Evolutionary conservation across 2,113 vertebrate species (phyloP).

Genomic region (Entelurus aequoreus): DNA sequence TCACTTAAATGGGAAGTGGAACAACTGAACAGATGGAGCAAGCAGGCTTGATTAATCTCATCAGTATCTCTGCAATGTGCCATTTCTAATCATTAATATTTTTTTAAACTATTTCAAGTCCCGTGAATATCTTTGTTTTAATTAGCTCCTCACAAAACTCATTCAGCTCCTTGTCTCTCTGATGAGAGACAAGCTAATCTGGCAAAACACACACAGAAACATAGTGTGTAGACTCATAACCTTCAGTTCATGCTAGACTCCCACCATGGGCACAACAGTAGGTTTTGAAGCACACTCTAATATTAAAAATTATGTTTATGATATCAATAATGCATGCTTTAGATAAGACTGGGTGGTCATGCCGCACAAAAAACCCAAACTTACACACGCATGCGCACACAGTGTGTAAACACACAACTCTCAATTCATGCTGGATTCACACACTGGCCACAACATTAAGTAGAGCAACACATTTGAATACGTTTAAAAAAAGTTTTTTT

Average conservation of each 20-base stretch:
- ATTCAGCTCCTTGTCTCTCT: slow-evolving; percentile 32
- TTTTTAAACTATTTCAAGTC: slow-evolving; percentile 44
- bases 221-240: slow-evolving; percentile 5
- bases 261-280: slow-evolving; percentile 1
- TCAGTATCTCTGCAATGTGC: slow-evolving; percentile 53
- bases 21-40: slow-evolving; percentile 63
- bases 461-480: too few relatives aligned
- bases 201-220: slow-evolving; percentile 21
- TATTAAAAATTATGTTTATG: not conserved
- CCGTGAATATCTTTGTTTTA: slow-evolving; percentile 50
- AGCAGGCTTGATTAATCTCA: slow-evolving; percentile 66
- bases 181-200: slow-evolving; percentile 15
- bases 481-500: too few relatives aligned
- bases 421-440: too few relatives aligned
- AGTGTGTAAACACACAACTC: too few relatives aligned
- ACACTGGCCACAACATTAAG: too few relatives aligned
- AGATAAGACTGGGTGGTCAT: too few relatives aligned
- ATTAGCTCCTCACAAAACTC: slow-evolving; percentile 60
- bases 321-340: too few relatives aligned
- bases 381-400: too few relatives aligned
- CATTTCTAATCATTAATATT: slow-evolving; percentile 52
- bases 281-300: not conserved
- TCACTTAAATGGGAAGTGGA: slow-evolving; percentile 51
- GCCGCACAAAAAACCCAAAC: too few relatives aligned
- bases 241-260: slow-evolving; percentile 13